Evolutionary conservation across 1,140 invertebrate genomes (phyloP).

Genomic region (Arion vulgaris): DNA sequence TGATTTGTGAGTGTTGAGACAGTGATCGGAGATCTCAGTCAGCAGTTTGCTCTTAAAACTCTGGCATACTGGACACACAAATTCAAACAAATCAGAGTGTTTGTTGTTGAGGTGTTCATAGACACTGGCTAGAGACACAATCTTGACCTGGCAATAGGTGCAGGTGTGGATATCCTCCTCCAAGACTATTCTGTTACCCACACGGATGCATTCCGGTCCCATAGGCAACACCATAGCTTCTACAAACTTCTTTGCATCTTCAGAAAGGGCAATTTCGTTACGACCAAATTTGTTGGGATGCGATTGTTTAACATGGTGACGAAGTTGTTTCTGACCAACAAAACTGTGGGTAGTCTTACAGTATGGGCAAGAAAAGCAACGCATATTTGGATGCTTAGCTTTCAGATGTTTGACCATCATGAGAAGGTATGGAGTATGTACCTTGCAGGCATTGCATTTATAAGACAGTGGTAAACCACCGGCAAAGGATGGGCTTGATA

Average conservation of each 20-base stretch:
- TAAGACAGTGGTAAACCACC: conserved; percentile 47
- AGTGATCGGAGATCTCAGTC: conserved; percentile 56
- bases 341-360: conserved; percentile 51
- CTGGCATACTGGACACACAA: conserved; percentile 62
- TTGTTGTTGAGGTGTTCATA: conserved; percentile 59
- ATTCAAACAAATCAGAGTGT: conserved; percentile 62
- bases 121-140: conserved; percentile 60
- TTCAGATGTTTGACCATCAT: conserved; percentile 64
- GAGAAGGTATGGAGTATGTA: conserved; percentile 63
- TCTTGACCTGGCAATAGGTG: conserved; percentile 59
- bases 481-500: neutral
- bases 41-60: conserved; percentile 53
- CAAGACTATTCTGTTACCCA: conserved; percentile 50
- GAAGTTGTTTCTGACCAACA: conserved; percentile 55
- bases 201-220: conserved; percentile 47
- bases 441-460: conserved; percentile 66
- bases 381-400: conserved; percentile 57
- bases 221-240: conserved; percentile 53
- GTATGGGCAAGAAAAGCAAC: conserved; percentile 63
- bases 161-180: conserved; percentile 67
- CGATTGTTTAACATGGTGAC: conserved; percentile 54
- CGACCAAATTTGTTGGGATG: conserved; percentile 60
- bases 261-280: conserved; percentile 64
- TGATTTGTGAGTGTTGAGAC: conserved; percentile 49
- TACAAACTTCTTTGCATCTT: conserved; percentile 60